Conservation (phyloP, 2,888 invertebrate genomes). For the Lochmaea crataegi region DNA sequence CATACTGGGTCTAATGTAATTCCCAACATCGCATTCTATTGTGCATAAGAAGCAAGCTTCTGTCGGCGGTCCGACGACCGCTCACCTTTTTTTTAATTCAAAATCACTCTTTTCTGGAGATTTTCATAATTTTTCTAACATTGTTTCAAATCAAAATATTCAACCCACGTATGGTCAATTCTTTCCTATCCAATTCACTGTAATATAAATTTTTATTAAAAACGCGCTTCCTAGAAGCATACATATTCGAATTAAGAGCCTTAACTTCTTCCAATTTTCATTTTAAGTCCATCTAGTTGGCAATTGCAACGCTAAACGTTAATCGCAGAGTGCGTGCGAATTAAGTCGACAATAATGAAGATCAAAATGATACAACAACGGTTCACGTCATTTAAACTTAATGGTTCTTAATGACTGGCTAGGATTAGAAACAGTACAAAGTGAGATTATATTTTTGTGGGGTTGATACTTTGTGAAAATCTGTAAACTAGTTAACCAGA, state of each 20-base stretch:
- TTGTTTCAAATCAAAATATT: too few relatives aligned
- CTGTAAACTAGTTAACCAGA: conserved; percentile 9
- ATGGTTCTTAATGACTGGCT: conserved; percentile 46
- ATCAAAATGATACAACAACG: conserved; percentile 60
- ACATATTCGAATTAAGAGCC: neutral
- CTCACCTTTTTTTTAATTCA: too few relatives aligned
- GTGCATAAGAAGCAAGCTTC: too few relatives aligned
- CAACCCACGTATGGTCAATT: too few relatives aligned
- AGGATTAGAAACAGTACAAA: conserved; percentile 42
- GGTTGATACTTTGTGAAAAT: conserved; percentile 20
- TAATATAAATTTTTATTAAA: too few relatives aligned
- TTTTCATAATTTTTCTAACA: too few relatives aligned
- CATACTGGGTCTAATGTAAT: too few relatives aligned
- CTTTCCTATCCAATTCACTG: too few relatives aligned
- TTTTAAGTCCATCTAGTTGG: conserved; percentile 41
- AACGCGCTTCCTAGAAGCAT: neutral
- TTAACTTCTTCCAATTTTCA: conserved; percentile 11
- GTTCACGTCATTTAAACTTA: conserved; percentile 56
- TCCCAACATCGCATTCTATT: too few relatives aligned
- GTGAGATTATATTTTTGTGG: conserved; percentile 18
- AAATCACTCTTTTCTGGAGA: too few relatives aligned
- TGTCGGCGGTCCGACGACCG: too few relatives aligned
- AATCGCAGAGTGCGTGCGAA: conserved; percentile 63
- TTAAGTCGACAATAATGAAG: conserved; percentile 62
- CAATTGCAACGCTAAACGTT: conserved; percentile 60